These are phyloP conservation scores for Cryptoblepharus egeriae DNA, from an alignment of 2,797 vertebrate species.

Conservation along the genomic window DNA sequence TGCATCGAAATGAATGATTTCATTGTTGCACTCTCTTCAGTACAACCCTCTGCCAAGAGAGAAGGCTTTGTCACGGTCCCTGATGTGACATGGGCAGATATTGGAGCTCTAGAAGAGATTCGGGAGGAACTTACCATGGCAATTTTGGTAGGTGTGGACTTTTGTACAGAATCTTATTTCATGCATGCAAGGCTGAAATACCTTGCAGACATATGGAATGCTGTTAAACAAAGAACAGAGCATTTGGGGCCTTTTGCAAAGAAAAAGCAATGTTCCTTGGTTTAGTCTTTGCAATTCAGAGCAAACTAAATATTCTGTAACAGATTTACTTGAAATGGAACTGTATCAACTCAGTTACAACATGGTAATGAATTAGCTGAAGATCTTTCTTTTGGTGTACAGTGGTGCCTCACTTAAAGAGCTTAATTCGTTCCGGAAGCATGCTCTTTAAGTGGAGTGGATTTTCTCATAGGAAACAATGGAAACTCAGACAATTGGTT, in stretches of 20 bases:
- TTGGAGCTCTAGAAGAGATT: conserved; percentile 92
- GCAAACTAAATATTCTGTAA: background rate
- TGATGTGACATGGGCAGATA: conserved; percentile 93
- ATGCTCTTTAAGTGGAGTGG: too few relatives aligned
- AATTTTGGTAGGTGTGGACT: conserved; percentile 85
- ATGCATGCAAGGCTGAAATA: background rate
- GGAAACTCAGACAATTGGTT: too few relatives aligned
- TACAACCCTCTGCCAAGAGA: conserved; percentile 96
- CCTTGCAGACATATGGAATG: background rate
- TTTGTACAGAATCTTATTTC: background rate
- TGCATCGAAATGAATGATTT: conserved; percentile 92
- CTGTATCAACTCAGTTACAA: background rate
- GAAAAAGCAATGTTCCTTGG: background rate
- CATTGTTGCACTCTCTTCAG: conserved; percentile 81
- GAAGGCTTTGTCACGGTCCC: conserved; percentile 97
- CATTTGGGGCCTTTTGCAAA: background rate
- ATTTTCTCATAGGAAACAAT: too few relatives aligned
- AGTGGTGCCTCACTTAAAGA: too few relatives aligned
- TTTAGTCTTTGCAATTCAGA: background rate
- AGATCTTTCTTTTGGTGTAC: background rate
- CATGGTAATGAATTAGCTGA: background rate
- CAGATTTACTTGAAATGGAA: conserved; percentile 21
- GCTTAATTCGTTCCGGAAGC: too few relatives aligned
- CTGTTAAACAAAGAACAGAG: background rate
- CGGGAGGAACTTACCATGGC: conserved; percentile 96